Conservation (phyloP, 2,797 vertebrate species). For the Threskiornis aethiopicus region DNA sequence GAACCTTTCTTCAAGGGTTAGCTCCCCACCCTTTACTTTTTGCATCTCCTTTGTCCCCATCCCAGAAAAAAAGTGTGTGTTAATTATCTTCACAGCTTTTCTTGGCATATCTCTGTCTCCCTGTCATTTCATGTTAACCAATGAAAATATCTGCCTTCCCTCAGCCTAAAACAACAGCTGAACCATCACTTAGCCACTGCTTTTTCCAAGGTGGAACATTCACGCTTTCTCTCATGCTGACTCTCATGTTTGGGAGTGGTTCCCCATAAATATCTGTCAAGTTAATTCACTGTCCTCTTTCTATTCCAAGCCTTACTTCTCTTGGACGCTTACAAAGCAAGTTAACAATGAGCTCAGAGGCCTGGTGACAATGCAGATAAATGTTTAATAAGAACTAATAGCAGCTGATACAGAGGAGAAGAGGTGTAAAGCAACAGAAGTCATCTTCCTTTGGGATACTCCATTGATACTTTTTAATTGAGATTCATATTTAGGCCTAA, state of each 20-base stretch:
- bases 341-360: not conserved
- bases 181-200: not conserved
- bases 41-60: not conserved
- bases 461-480: not conserved
- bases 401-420: not conserved
- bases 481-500: not conserved
- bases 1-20: not conserved
- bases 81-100: constrained; percentile 1
- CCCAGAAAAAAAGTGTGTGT: not conserved
- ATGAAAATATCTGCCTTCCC: not conserved
- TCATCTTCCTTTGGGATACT: not conserved
- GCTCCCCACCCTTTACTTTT: not conserved
- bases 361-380: not conserved
- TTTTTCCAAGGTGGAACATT: constrained; percentile 8
- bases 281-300: not conserved
- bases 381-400: not conserved
- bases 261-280: not conserved
- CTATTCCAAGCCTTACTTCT: not conserved
- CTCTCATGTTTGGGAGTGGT: constrained; percentile 19
- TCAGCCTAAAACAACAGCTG: not conserved
- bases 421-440: not conserved
- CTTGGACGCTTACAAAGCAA: constrained; percentile 9
- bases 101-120: not conserved
- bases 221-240: not conserved
- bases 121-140: not conserved